These are phyloP conservation scores for Holacanthella duospinosa DNA, from an alignment of 2,888 invertebrate species.

Conservation along the genomic window DNA sequence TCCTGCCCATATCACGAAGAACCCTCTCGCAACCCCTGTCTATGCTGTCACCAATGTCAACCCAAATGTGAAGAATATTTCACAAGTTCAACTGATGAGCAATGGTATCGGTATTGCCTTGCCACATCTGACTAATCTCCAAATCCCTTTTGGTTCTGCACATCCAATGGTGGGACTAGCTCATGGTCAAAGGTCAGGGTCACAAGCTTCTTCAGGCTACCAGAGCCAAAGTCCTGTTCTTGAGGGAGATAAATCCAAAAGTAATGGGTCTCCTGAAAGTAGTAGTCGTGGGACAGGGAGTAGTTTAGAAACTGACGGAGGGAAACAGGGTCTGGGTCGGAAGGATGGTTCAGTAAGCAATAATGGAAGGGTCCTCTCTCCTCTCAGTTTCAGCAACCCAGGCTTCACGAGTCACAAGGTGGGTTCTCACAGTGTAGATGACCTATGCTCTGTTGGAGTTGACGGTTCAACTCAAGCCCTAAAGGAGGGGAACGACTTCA, in stretches of 20 bases:
- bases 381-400: conserved; percentile 24
- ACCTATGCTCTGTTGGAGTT: conserved; percentile 33
- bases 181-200: conserved; percentile 26
- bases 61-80: conserved; percentile 36
- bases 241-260: conserved; percentile 30
- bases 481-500: conserved; percentile 19
- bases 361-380: background rate
- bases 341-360: conserved; percentile 9
- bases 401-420: conserved; percentile 27
- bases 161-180: background rate
- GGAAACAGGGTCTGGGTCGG: background rate
- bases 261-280: background rate
- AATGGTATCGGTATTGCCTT: conserved; percentile 9
- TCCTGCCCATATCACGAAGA: conserved; percentile 29
- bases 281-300: conserved; percentile 15
- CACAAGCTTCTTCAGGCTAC: conserved; percentile 36
- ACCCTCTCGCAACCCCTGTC: conserved; percentile 17
- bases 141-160: conserved; percentile 20
- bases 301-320: conserved; percentile 15
- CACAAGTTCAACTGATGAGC: conserved; percentile 30
- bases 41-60: conserved; percentile 36
- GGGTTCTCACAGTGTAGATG: conserved; percentile 36
- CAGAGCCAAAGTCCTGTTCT: conserved; percentile 37
- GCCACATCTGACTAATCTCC: conserved; percentile 21
- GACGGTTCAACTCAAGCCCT: conserved; percentile 12